phyloP scores from a whole-genome alignment of 2,113 vertebrate species.

The Xiphophorus hellerii region DNA sequence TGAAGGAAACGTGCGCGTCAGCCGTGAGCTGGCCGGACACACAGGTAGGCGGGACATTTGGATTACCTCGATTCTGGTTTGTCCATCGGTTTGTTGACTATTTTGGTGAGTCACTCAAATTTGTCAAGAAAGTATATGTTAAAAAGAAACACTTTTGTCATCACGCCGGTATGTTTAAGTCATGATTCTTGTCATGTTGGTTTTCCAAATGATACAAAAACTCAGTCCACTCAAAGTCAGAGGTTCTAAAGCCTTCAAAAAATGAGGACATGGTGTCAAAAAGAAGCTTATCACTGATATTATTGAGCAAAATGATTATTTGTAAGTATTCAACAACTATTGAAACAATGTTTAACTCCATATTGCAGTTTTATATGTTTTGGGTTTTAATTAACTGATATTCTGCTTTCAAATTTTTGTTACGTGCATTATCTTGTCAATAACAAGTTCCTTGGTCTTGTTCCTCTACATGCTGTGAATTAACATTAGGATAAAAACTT shows the following conservation, averaged over 20 bases:
- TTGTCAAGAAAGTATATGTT: neutral
- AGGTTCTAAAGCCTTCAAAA: neutral
- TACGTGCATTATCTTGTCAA: too few species aligned
- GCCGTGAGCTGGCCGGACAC: slow-evolving; percentile 96
- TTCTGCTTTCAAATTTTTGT: too few species aligned
- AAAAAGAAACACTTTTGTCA: neutral
- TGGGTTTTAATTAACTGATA: neutral
- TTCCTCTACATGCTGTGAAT: too few species aligned
- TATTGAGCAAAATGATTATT: neutral
- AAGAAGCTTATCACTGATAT: neutral
- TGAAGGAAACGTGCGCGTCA: slow-evolving; percentile 97
- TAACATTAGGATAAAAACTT: too few species aligned
- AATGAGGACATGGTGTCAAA: too few species aligned
- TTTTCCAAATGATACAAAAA: neutral
- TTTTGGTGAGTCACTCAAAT: neutral
- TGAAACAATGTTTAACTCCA: neutral
- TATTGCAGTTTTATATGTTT: neutral
- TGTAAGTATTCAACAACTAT: neutral
- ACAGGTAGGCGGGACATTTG: slow-evolving; percentile 83
- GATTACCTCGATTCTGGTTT: neutral
- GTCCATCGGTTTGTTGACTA: neutral
- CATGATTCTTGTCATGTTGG: neutral
- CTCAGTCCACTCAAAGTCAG: neutral
- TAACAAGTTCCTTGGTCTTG: too few species aligned
- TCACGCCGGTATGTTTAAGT: neutral